Evolutionary conservation across 2,113 vertebrate genomes (phyloP), one percentile per base, ranked within the genome.

Genomic region (Sterrhoptilus dennistouni): DNA sequence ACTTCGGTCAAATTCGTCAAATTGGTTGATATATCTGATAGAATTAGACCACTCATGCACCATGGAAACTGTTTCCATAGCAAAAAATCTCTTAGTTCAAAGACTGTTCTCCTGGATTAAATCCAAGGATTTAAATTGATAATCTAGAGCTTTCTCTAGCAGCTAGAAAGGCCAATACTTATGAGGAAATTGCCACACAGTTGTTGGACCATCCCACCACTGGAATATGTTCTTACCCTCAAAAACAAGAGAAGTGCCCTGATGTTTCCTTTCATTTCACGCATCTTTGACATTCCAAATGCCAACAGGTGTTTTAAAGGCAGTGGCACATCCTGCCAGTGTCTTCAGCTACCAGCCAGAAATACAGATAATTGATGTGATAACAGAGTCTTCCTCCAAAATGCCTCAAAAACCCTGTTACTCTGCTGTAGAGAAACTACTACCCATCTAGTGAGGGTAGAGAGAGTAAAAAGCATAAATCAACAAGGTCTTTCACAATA

Each of bases 61-160:
- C 90, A 92, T 94, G 85, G 95, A 80, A 93, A 93, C 92, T 21
- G 90, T 95, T 94, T 95, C 95, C 90, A 94, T 91, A 91, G 95
- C 4, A 20, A 86, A 70, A 94, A 91, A 90, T 86, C 85, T 90
- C 78, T 95, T 56, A 40, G 60, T 71, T 85, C 68, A 83, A 60
- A 93, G 68, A 31, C 33, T 66, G 35, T 74, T 80, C 50, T 86
- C 38, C 88, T 95, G 91, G 90, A 92, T 95, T 95, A 96, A 90
- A 92, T 69, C 86, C 95, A 96, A 83, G 61, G 80, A 77, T 85
- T 76, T 75, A 77, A 61, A 60, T 2, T 89, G 81, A 47, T 87
- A 93, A 96, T 93, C 85, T 77, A 49, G 68, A 94, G 52, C 10
- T 63, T 90, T 84, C 74, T 77, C 6, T 83, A 79, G n/a, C 22